A percentile compares a stretch with the other conserved stretches of the same genome.
Evolutionary conservation across 1,140 invertebrate species (phyloP).

Genomic region (Drosophila arizonae): DNA sequence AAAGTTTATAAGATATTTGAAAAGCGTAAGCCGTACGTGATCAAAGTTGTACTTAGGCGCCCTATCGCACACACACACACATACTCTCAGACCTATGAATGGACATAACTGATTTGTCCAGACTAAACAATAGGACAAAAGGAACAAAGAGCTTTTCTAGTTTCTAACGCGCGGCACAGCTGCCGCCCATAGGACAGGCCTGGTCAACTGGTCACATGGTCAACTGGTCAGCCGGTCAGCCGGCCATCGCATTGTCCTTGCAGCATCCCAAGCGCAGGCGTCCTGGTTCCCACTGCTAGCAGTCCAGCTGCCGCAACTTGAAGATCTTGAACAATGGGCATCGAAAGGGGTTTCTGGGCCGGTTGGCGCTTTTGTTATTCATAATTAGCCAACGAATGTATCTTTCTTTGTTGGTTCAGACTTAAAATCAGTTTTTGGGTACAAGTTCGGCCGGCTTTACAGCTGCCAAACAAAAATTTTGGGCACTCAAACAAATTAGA

Average conservation of each 20-base stretch:
- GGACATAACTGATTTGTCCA: slow-evolving; percentile 5
- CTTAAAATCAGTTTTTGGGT: slow-evolving; percentile 1
- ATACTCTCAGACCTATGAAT: slow-evolving; percentile 7
- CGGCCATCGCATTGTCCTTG: slow-evolving; percentile 33
- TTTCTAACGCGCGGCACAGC: slow-evolving; percentile 21
- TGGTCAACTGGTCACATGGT: not conserved
- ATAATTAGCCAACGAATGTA: slow-evolving; percentile 50
- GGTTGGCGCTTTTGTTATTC: slow-evolving; percentile 58
- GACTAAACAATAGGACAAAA: slow-evolving; percentile 51
- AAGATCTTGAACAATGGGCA: slow-evolving; percentile 37
- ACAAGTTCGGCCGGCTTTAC: slow-evolving; percentile 13
- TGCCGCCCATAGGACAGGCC: slow-evolving; percentile 26
- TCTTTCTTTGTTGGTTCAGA: slow-evolving; percentile 13
- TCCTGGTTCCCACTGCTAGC: slow-evolving; percentile 13
- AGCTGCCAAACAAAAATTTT: slow-evolving; percentile 24
- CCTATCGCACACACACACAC: not conserved
- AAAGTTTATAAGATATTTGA: not conserved
- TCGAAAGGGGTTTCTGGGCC: slow-evolving; percentile 13
- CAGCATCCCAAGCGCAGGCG: slow-evolving; percentile 59
- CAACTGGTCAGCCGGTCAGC: slow-evolving; percentile 45
- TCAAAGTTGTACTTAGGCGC: slow-evolving; percentile 1
- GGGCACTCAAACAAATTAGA: not conserved
- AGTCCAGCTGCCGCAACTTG: slow-evolving; percentile 19
- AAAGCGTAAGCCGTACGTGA: not conserved
- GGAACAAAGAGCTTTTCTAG: slow-evolving; percentile 73